Evolutionary conservation across 2,113 vertebrate genomes (phyloP), one percentile per base, ranked within the genome.

Genomic region (Heterochromis multidens): DNA sequence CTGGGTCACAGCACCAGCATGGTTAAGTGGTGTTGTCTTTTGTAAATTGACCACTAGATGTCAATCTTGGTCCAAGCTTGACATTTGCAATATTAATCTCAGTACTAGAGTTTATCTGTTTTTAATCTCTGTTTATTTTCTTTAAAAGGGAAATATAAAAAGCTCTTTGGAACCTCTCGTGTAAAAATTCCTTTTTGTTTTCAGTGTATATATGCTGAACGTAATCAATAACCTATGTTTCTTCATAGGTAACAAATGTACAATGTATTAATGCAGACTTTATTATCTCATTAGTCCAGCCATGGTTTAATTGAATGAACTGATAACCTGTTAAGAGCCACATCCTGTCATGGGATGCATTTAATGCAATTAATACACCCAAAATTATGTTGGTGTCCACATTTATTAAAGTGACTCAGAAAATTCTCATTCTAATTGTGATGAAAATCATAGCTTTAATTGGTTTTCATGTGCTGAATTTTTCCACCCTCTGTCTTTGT

Each of bases 31-130:
- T 10, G 13, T 3, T 61, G 63, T 31, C 6, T 35, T 77, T 81
- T 33, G 21, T 7, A 16, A 54, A 3, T 61, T 74, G 1, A 27
- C 93, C 95, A 91, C 91, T 77, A 88, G 92, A 67, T 82, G 94
- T 84, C 93, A 56, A 58, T 89, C 79, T 92, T 85, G 79, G 4
- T 58, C 40, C 40, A 88, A 16, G 2, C 7, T n/a, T 74, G 46
- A 54, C 49, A 52, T 9, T 74, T 52, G 6, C 1, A 74, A 7
- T 33, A n/a, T 74, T 74, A 74, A 8, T 74, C 25, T 52, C 16
- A 74, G 25, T 31, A 52, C 43, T 16, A 52, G 7, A 19, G 67
- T 46, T 72, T 16, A 8, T 6, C 2, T 65, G 12, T 46, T 49
- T 29, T 4, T 54, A 7, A 21, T 19, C 19, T 46, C 9, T 33